Conservation (phyloP, 2,113 vertebrate species). For the Panurus biarmicus region DNA sequence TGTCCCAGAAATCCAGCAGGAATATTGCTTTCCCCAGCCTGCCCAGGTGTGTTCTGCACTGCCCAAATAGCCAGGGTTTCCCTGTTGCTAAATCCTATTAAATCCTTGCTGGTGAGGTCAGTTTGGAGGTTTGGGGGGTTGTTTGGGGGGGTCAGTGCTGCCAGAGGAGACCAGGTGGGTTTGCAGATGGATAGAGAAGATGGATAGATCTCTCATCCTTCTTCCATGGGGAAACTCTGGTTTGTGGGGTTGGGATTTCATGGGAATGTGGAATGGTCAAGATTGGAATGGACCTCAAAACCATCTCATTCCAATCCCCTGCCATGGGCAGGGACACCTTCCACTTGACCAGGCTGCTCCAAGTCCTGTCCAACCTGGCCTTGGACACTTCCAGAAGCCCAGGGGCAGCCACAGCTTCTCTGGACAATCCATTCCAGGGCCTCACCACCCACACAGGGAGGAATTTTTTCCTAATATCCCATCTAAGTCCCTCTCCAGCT, state of each 20-base stretch:
- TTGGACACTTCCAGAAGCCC: not conserved
- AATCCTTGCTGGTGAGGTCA: not conserved
- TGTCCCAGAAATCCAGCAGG: not conserved
- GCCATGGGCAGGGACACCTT: not conserved
- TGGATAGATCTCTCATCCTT: not conserved
- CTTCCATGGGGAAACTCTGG: not conserved
- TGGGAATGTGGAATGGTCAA: not conserved
- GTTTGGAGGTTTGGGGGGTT: not conserved
- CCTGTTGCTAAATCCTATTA: not conserved
- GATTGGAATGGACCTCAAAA: not conserved
- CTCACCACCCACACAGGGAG: fast-evolving
- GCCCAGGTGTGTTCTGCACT: not conserved
- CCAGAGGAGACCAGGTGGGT: not conserved
- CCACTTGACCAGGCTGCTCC: fast-evolving
- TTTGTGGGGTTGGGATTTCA: not conserved
- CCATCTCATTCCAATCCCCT: fast-evolving
- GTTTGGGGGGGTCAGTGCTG: not conserved
- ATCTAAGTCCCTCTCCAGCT: not conserved
- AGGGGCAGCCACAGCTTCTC: not conserved
- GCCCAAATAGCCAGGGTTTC: not conserved
- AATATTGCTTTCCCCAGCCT: not conserved
- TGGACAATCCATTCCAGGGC: not conserved
- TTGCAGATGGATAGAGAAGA: not conserved
- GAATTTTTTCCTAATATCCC: not conserved
- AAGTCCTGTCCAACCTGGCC: fast-evolving